Base-by-base conservation (phyloP, 1,140 invertebrate species). In the Drosophila littoralis region DNA sequence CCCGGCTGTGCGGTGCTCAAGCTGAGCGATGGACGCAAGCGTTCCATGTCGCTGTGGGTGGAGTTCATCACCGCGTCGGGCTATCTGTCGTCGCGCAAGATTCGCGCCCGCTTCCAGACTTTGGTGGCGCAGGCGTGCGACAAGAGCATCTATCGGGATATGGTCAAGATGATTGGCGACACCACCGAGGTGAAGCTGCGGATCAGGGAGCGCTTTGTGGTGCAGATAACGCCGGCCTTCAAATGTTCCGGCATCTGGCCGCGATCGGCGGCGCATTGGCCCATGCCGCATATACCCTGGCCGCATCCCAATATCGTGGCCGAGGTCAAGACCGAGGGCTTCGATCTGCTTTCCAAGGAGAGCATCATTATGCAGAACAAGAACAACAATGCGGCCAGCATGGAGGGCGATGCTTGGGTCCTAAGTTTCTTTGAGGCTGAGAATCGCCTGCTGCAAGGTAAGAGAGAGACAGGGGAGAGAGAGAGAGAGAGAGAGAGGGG, bases 1-100 rank as follows among this genome's bases (percentile, higher is more conserved):
- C 98, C 97, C 0, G 98, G 98, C n/a, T 99, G 98, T 93, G 98
- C 98, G 0, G 98, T 99, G 0, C 93, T 99, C 7, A 99, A 99
- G 92, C 94, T 99, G 7, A 97, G 96, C 94, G 98, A 99, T 93
- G 98, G 98, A 1, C 93, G 98, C 10, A 99, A 99, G 91, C 93
- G 98, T 15, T 98, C 97, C 54, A 99, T 99, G 98, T 98, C 98
- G 0, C 93, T 99, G 0, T 99, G 98, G 98, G 98, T 99, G 6
- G 98, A 99, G 92, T 99, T 99, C 93, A 99, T 99, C 61, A 99
- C 98, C 0, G 98, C 98, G 0, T 98, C 97, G 2, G 98, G 98
- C 0, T 99, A 99, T 89, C 93, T 99, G 45, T 98, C 97, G 0
- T 98, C 98, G 0, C 93, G 98, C 0, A 99, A 99, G 93, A 99